Evolutionary conservation across 2,113 vertebrate genomes (phyloP), one percentile per base, ranked within the genome.

Genomic region (Bubo blakistoni): DNA sequence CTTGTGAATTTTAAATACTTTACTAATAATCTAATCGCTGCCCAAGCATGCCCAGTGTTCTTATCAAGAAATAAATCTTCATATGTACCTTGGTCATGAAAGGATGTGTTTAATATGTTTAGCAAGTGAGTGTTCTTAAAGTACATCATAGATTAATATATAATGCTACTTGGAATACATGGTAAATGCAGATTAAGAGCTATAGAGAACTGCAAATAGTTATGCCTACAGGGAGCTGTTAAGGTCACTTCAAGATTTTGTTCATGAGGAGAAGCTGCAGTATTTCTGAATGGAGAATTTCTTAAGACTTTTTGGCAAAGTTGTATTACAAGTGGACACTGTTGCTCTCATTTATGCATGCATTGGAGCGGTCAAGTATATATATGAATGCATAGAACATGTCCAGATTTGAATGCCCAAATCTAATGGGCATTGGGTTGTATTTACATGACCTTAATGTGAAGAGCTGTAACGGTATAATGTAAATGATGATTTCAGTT

Each of bases 121-220:
- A 73, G 38, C 13, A 54, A 88, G 44, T 62, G 67, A 83, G 58
- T 52, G 51, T 86, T 29, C 66, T 42, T 61, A 38, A 87, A 73
- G 25, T 73, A 47, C 32, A 17, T 55, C 7, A 61, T 6, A 42
- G 26, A 77, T 58, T 74, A 36, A 57, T 52, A 44, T 55, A 74
- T 62, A 65, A 88, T 36, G 19, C 34, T 44, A 38, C 36, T 51
- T 52, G 34, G 42, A 86, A 69, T 77, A 49, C 6, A 1, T 19
- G 44, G 73, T 95, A 95, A 96, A 94, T 59, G 76, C 49, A 96
- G 61, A 94, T 94, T 93, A 97, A 96, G 89, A 94, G 63, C 58
- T 83, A 88, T 84, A 87, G 81, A 91, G 94, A 94, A 91, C 51
- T 96, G 63, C 67, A 97, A 78, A 47, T 72, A 73, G 2, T 88